Percentiles rank a stretch among this genome's conserved stretches.
phyloP scores from a whole-genome alignment of 1,140 invertebrate species.

The Drosophila novamexicana region DNA sequence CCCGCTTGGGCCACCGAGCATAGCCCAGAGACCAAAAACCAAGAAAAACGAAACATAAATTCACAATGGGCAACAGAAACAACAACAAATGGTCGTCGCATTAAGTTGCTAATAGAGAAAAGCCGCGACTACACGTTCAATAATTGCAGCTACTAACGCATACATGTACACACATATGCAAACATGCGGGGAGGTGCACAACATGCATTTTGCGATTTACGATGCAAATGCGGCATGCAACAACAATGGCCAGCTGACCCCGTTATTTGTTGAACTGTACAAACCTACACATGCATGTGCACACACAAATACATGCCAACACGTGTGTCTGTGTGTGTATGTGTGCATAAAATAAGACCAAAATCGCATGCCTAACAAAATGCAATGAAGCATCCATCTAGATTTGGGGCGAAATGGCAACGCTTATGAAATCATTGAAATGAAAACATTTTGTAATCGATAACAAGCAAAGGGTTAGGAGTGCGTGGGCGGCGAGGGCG shows the following conservation, averaged over 20 bases:
- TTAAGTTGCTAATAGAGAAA: constrained; percentile 47
- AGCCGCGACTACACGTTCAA: constrained; percentile 28
- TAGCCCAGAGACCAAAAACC: constrained; percentile 25
- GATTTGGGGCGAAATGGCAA: constrained; percentile 2
- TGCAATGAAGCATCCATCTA: constrained; percentile 53
- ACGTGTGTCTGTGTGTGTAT: neutral
- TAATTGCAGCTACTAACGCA: constrained; percentile 37
- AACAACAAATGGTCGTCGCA: constrained; percentile 39
- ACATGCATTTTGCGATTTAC: constrained; percentile 36
- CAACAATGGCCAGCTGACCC: constrained; percentile 75
- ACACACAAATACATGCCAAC: constrained; percentile 11
- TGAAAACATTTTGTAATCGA: constrained; percentile 26
- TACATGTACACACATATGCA: no score
- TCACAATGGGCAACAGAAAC: constrained; percentile 41
- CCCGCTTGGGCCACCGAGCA: constrained; percentile 46
- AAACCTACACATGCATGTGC: constrained; percentile 25
- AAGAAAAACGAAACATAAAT: constrained; percentile 35
- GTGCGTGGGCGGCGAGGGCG: neutral
- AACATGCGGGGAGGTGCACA: neutral
- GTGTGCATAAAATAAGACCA: constrained; percentile 25
- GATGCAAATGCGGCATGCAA: constrained; percentile 69
- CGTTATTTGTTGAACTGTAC: constrained; percentile 79
- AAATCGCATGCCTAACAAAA: constrained; percentile 49
- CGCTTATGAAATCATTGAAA: constrained; percentile 22
- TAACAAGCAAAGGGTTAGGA: constrained; percentile 3